These are phyloP conservation scores for Coreoperca whiteheadi DNA, from an alignment of 2,113 vertebrate genomes.

Conservation along the genomic window DNA sequence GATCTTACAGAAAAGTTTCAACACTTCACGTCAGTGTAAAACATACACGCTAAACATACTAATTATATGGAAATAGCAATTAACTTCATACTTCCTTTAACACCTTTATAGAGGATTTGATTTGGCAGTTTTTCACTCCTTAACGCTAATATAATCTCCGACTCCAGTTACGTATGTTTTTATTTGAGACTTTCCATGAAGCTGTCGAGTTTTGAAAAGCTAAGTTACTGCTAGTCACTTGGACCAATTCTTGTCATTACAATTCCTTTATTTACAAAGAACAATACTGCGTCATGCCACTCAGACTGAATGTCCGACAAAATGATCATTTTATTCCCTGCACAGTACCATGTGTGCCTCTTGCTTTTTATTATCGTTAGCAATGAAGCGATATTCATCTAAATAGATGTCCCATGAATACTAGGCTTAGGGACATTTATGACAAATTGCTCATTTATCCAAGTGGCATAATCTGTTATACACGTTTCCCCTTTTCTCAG, in stretches of 20 bases:
- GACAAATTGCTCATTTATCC: slow-evolving; percentile 60
- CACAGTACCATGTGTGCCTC: not conserved
- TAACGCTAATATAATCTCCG: not conserved
- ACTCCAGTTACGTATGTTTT: not conserved
- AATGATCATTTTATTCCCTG: not conserved
- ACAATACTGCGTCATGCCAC: not conserved
- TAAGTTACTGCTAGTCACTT: not conserved
- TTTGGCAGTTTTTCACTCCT: not conserved
- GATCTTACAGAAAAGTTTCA: slow-evolving; percentile 62
- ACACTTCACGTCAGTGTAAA: slow-evolving; percentile 50
- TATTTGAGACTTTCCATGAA: not conserved
- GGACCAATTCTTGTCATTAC: not conserved
- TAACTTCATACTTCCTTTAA: slow-evolving; percentile 36
- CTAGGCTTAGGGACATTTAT: slow-evolving; percentile 22
- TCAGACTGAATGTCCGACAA: not conserved
- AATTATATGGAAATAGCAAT: slow-evolving; percentile 41
- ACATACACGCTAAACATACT: slow-evolving; percentile 51
- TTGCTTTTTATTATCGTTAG: not conserved
- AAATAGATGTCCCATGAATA: slow-evolving; percentile 1
- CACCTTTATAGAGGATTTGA: slow-evolving; percentile 12
- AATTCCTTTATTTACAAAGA: not conserved
- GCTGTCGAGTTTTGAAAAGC: not conserved
- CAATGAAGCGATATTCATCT: slow-evolving; percentile 2
- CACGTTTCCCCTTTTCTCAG: slow-evolving; percentile 52
- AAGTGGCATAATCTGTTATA: slow-evolving; percentile 31